Evolutionary conservation across 1,140 invertebrate species (phyloP).

Genomic region (Drosophila mojavensis): DNA sequence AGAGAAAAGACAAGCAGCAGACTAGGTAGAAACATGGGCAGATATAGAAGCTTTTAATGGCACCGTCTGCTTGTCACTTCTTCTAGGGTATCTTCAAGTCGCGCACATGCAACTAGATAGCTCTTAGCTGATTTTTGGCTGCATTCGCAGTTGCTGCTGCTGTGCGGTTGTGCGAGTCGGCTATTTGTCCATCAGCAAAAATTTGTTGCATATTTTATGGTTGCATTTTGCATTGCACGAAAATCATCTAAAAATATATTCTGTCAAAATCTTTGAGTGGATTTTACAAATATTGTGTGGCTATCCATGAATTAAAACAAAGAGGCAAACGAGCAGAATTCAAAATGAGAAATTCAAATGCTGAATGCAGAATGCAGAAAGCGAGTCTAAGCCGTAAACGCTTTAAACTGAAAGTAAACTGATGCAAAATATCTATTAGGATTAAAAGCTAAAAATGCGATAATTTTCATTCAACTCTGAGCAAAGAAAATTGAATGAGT

Average conservation of each 20-base stretch:
- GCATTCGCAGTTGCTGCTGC: neutral
- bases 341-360: neutral
- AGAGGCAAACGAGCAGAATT: neutral
- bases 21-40: too few species aligned
- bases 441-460: neutral
- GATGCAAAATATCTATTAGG: slow-evolving; percentile 2
- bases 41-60: too few species aligned
- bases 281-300: slow-evolving; percentile 9
- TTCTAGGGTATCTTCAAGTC: too few species aligned
- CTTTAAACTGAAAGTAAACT: neutral
- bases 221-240: slow-evolving; percentile 36
- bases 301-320: neutral
- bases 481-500: too few species aligned
- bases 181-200: slow-evolving; percentile 39
- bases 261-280: slow-evolving; percentile 22
- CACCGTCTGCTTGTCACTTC: too few species aligned
- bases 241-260: slow-evolving; percentile 13
- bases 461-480: too few species aligned
- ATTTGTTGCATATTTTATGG: slow-evolving; percentile 59
- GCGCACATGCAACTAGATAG: too few species aligned
- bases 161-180: slow-evolving; percentile 12
- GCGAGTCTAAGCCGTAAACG: slow-evolving; percentile 1
- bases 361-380: too few species aligned
- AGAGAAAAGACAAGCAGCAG: too few species aligned
- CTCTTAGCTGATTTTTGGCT: neutral